phyloP scores from a whole-genome alignment of 2,113 vertebrate species.

The Ivindomyrus marchei region DNA sequence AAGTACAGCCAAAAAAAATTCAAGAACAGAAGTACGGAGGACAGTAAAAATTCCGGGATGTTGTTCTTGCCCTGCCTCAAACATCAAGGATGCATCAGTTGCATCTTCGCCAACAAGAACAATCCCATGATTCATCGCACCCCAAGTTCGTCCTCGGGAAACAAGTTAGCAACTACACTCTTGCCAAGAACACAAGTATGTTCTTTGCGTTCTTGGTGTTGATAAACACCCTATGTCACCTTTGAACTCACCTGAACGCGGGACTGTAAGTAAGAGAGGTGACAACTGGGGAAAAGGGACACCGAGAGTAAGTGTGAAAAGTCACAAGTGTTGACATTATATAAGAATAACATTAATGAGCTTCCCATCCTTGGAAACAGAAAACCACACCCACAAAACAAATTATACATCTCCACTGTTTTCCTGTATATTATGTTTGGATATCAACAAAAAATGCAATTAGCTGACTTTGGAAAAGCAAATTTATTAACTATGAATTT shows the following conservation, averaged over 20 bases:
- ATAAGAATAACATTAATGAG: constrained; percentile 48
- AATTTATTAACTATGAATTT: constrained; percentile 48
- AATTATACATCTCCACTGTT: constrained; percentile 53
- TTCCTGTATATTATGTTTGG: constrained; percentile 48
- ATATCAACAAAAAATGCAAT: constrained; percentile 58
- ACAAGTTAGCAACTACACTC: background rate
- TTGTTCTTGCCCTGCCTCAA: background rate
- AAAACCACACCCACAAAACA: constrained; percentile 33
- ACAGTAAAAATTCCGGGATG: background rate
- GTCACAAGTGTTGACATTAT: constrained; percentile 16
- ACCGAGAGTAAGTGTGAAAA: constrained; percentile 5
- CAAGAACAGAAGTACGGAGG: background rate
- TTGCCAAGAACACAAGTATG: background rate
- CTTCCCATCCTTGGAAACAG: constrained; percentile 48
- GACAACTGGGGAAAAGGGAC: background rate
- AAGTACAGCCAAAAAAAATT: background rate
- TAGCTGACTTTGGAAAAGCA: constrained; percentile 52
- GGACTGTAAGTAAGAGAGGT: background rate
- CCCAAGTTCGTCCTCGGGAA: background rate
- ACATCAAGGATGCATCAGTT: background rate
- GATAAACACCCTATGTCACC: background rate
- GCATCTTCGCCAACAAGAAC: background rate
- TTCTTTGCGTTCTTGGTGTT: background rate
- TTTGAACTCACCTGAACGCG: background rate
- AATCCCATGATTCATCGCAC: background rate